These are phyloP conservation scores for Desoria tigrina DNA, from an alignment of 2,888 invertebrate genomes.

Conservation along the genomic window DNA sequence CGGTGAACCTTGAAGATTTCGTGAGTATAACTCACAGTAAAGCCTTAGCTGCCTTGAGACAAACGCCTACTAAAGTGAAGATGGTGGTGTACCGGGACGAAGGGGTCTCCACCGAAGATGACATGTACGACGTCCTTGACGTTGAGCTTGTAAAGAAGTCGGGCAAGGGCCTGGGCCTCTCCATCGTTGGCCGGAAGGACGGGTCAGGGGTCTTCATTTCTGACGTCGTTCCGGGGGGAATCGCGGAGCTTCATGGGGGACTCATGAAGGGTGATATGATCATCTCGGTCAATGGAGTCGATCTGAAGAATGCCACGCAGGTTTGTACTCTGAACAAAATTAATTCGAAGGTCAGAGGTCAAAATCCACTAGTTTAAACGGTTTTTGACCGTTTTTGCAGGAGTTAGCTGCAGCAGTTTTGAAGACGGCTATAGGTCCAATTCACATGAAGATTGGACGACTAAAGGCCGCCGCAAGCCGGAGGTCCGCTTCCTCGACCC, in stretches of 20 bases:
- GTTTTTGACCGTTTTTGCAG: slow-evolving; percentile 57
- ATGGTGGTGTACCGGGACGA: slow-evolving; percentile 76
- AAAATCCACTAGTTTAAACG: too few relatives aligned
- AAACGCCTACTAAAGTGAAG: slow-evolving; percentile 77
- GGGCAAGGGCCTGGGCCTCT: slow-evolving; percentile 84
- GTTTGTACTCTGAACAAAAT: not conserved
- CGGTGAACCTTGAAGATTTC: slow-evolving; percentile 77
- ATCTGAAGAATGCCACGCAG: slow-evolving; percentile 67
- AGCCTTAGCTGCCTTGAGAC: slow-evolving; percentile 73
- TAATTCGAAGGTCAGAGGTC: too few relatives aligned
- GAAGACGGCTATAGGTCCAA: slow-evolving; percentile 81
- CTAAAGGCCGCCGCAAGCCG: slow-evolving; percentile 67
- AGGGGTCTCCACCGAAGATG: slow-evolving; percentile 64
- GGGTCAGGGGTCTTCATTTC: slow-evolving; percentile 85
- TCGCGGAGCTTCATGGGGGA: slow-evolving; percentile 71
- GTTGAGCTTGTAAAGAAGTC: slow-evolving; percentile 84
- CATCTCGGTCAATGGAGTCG: slow-evolving; percentile 83
- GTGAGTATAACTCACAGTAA: slow-evolving; percentile 81
- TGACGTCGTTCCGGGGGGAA: slow-evolving; percentile 70
- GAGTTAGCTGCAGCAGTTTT: slow-evolving; percentile 85
- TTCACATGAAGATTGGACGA: slow-evolving; percentile 79
- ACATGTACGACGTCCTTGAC: slow-evolving; percentile 70
- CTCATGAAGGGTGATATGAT: slow-evolving; percentile 91
- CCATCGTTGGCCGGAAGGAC: slow-evolving; percentile 75
- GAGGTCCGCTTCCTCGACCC: slow-evolving; percentile 44